Base-by-base conservation (phyloP, 2,113 vertebrate species). In the Thunnus thynnus region DNA sequence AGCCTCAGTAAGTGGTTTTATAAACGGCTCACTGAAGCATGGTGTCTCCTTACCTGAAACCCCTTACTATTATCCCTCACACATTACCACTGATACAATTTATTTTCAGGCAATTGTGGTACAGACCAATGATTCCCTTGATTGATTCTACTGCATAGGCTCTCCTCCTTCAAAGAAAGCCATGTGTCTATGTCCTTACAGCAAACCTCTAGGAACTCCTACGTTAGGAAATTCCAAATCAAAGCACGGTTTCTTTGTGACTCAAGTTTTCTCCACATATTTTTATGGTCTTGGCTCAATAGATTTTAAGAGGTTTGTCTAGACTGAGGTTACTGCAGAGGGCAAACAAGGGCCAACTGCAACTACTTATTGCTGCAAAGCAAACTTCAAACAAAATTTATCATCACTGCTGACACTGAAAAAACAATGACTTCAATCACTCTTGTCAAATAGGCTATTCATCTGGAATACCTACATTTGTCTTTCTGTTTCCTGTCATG, bases 81-180 rank as follows among this genome's bases (percentile, higher is more conserved):
- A 83, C 69, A 86, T 83, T 79, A 83, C 84, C 85, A 75, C 77
- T 87, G 80, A 88, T 86, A 73, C 44, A 78, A 75, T 82, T 80
- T 72, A 85, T 74, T 88, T 83, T 76, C 63, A 63, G 48, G 61
- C 78, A 57, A 2, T 70, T 77, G 69, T 67, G 11, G 75, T 85
- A 83, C 64, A 81, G 73, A 54, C 64, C 30, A 52, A 20, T 79
- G 60, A 82, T 70, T 76, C 69, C 55, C 67, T 58, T 71, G 68
- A 75, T 63, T 84, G 57, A 70, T 83, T 76, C 55, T 32, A 16
- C 50, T 76, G 54, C 67, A 50, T 10, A 30, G 41, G 14, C 54
- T 57, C 67, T 60, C 32, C 60, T 41, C 80, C 72, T 86, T 76
- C 32, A 72, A 58, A 80, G 74, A 58, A 4, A 78, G 41, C 13